Evolutionary conservation across 2,797 vertebrate genomes (phyloP).

Genomic region (Channa striata): DNA sequence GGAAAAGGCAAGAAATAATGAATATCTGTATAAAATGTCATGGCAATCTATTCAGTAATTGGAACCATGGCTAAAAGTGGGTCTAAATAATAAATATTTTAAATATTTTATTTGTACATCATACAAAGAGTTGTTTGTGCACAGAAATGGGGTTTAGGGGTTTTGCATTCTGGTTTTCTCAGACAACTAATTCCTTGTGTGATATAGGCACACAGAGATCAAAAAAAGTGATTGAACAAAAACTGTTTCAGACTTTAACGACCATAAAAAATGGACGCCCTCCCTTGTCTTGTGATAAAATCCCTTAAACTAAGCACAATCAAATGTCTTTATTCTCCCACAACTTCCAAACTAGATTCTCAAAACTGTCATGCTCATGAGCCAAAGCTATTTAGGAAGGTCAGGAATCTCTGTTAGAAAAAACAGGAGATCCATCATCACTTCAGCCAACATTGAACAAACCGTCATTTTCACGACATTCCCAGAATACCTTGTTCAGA

Average conservation of each 20-base stretch:
- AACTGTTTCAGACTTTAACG: constrained; percentile 25
- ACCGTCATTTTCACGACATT: constrained; percentile 32
- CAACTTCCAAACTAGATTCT: constrained; percentile 59
- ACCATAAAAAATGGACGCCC: constrained; percentile 29
- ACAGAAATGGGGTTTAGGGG: too few relatives aligned
- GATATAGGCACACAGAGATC: constrained; percentile 9
- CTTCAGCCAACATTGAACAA: constrained; percentile 41
- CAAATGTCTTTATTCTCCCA: constrained; percentile 24
- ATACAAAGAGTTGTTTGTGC: neutral
- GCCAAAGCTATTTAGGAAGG: constrained; percentile 50
- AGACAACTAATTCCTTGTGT: constrained; percentile 46
- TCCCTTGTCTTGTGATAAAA: constrained; percentile 10
- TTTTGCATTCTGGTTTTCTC: constrained; percentile 27
- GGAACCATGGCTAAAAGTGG: neutral
- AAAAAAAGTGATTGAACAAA: constrained; percentile 33
- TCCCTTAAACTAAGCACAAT: too few relatives aligned
- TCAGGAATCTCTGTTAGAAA: neutral
- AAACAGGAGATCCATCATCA: neutral
- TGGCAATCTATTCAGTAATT: neutral
- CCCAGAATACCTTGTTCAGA: constrained; percentile 15
- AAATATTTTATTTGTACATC: neutral
- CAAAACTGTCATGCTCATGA: constrained; percentile 44
- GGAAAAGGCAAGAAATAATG: neutral
- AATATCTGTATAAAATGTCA: neutral
- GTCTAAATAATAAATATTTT: neutral